Evolutionary conservation across 2,888 invertebrate genomes (phyloP), one percentile per base, ranked within the genome.

Genomic region (Eristalis arbustorum): DNA sequence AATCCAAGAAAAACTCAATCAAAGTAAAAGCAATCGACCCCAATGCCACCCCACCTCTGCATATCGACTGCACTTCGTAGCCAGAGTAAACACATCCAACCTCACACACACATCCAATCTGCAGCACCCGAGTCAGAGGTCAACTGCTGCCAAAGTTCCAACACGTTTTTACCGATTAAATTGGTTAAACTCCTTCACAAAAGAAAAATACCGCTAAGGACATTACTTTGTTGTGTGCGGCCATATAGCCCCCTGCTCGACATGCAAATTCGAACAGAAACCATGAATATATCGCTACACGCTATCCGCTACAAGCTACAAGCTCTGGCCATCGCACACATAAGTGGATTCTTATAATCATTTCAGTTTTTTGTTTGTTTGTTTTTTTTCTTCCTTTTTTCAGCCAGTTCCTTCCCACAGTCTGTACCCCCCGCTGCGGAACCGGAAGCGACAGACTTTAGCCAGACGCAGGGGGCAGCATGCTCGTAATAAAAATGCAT

Each of bases 301-400:
- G 76, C 49, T 18, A 49, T 49, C 49, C 49, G n/a, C 49, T 49
- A 18, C 49, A 49, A 49, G 49, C 49, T 49, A 49, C 49, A 80
- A n/a, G n/a, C 80, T 80, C 72, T 68, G 64, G 23, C 80, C 76
- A 72, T 67, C 80, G 80, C 68, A 71, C 68, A 71, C 72, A 81
- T 84, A 84, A 84, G 84, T 84, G 81, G 84, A 84, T 81, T 80
- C 40, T 84, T 81, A 84, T 84, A 84, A 84, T 84, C 71, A 84
- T 84, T 84, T 84, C 76, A 71, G 61, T 72, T 76, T 69, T 76
- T 76, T 37, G 22, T 49, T 78, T 75, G 69, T 75, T 75, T 49
- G 18, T 49, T 78, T 59, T 31, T 18, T 67, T n/a, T n/a, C n/a
- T n/a, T n/a, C n/a, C n/a, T n/a, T n/a, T n/a, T 49, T 61, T 49